Conservation (phyloP, 53 echinoderm and acorn worm species). For the Astropecten irregularis region DNA sequence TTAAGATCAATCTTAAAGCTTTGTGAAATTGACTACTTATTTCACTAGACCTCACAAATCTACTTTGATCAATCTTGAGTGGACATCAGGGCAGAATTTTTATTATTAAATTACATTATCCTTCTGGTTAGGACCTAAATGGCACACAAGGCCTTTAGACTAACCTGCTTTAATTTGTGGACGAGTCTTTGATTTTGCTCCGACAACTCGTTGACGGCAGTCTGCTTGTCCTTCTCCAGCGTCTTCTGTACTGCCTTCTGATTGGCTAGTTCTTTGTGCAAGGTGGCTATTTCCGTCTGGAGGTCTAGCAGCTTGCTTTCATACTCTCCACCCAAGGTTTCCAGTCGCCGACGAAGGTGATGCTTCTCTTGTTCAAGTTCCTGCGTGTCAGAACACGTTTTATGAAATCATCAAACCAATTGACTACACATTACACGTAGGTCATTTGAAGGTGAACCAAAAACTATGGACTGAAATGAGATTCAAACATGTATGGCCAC, state of each 20-base stretch:
- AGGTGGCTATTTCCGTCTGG: slow-evolving; percentile 61
- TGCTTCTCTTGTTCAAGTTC: slow-evolving; percentile 76
- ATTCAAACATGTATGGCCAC: too few species aligned
- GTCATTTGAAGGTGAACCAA: too few species aligned
- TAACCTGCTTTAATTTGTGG: slow-evolving; percentile 70
- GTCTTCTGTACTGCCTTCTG: slow-evolving; percentile 57
- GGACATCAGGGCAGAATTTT: too few species aligned
- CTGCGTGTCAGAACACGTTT: too few species aligned
- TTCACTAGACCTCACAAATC: too few species aligned
- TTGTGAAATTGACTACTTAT: too few species aligned
- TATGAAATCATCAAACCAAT: background rate
- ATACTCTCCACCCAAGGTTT: slow-evolving; percentile 60
- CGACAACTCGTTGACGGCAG: slow-evolving; percentile 57
- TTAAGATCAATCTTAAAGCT: too few species aligned
- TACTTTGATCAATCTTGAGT: too few species aligned
- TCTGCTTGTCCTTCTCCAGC: slow-evolving; percentile 69
- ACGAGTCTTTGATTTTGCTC: slow-evolving; percentile 78
- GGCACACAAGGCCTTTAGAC: too few species aligned
- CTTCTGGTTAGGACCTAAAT: too few species aligned
- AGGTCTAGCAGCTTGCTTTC: slow-evolving; percentile 76
- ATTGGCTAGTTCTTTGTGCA: slow-evolving; percentile 68
- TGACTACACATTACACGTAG: background rate
- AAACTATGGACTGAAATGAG: too few species aligned
- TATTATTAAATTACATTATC: too few species aligned
- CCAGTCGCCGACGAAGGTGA: slow-evolving; percentile 61